Evolutionary conservation across 23 tunicate species (phyloP).

Genomic region (Clavelina lepadiformis): DNA sequence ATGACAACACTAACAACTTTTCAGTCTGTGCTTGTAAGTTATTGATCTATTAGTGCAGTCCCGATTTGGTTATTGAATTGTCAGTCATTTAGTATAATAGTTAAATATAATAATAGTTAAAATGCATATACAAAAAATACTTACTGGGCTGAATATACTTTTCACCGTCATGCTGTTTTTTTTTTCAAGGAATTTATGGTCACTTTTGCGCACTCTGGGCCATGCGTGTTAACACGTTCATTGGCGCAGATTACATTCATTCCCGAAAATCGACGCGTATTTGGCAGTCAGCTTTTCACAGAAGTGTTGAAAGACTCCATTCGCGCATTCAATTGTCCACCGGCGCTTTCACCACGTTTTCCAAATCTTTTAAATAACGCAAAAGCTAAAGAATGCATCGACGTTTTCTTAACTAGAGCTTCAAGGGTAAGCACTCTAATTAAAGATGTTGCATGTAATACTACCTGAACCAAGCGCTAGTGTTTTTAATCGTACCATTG

Average conservation of each 20-base stretch:
- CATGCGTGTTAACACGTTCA: constrained; percentile 79
- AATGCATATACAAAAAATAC: too few species aligned
- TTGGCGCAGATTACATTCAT: constrained; percentile 60
- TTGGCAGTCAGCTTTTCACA: constrained; percentile 41
- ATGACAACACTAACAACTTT: constrained; percentile 37
- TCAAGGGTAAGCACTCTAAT: constrained; percentile 62
- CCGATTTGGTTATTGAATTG: not conserved
- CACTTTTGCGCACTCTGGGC: constrained; percentile 39
- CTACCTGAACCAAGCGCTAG: too few species aligned
- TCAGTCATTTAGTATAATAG: not conserved
- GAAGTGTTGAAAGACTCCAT: constrained; percentile 75
- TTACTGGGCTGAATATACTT: too few species aligned
- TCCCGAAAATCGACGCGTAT: constrained; percentile 55
- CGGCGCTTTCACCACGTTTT: constrained; percentile 42
- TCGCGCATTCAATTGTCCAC: constrained; percentile 64
- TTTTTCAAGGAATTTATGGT: constrained; percentile 60
- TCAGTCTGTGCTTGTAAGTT: constrained; percentile 51
- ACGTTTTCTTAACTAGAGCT: constrained; percentile 51
- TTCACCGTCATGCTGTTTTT: too few species aligned
- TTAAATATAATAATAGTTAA: not conserved
- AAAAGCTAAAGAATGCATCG: constrained; percentile 45
- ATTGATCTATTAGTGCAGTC: not conserved
- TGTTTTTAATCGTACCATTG: not conserved
- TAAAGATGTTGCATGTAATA: too few species aligned
- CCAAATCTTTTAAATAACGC: constrained; percentile 32